A percentile compares a stretch with the other conserved stretches of the same genome.
These are phyloP conservation scores for Dolichallabes microphthalmus DNA, from an alignment of 2,113 vertebrate genomes.

Conservation along the genomic window DNA sequence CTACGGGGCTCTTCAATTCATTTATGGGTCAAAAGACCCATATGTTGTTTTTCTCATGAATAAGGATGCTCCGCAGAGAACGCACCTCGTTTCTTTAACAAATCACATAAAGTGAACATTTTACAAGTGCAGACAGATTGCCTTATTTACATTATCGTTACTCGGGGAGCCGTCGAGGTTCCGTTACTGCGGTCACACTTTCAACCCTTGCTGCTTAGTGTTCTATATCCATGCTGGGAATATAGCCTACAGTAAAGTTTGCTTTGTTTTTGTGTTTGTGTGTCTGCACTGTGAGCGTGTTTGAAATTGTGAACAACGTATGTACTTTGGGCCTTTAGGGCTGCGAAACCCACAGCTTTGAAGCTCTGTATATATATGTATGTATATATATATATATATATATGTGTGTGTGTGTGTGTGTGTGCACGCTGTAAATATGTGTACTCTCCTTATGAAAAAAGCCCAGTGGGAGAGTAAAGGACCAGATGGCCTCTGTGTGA, in stretches of 20 bases:
- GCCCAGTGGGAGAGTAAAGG: conserved; percentile 47
- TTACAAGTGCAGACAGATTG: background rate
- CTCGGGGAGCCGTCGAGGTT: background rate
- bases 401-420: conserved; percentile 48
- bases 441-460: conserved; percentile 52
- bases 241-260: background rate
- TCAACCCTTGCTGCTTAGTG: background rate
- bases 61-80: background rate
- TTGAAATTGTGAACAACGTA: conserved; percentile 6
- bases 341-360: background rate
- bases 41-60: background rate
- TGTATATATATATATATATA: conserved; percentile 40
- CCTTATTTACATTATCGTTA: background rate
- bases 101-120: background rate
- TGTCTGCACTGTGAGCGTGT: conserved; percentile 33
- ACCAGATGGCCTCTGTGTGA: conserved; percentile 38
- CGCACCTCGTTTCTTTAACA: background rate
- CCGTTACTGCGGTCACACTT: background rate
- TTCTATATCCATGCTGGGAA: background rate
- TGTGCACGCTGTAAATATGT: conserved; percentile 47
- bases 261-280: background rate
- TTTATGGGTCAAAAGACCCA: conserved; percentile 17
- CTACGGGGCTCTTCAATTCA: background rate
- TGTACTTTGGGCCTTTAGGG: conserved; percentile 11
- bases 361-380: conserved; percentile 29